These are phyloP conservation scores for Enteromius trimaculatus DNA, from an alignment of 2,797 vertebrate genomes.

Conservation along the genomic window DNA sequence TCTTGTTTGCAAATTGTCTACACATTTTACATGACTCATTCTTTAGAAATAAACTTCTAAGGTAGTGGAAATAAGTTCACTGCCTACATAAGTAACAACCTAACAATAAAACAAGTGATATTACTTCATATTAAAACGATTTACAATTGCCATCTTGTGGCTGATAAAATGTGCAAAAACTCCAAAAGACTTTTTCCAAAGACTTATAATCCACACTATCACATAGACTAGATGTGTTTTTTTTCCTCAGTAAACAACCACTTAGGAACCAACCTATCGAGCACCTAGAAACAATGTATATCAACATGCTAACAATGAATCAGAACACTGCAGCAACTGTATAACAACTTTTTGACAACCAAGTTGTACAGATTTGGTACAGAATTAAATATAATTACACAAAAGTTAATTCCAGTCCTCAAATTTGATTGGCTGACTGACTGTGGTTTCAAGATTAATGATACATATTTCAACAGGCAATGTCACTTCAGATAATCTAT, in stretches of 20 bases:
- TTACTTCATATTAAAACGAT: neutral
- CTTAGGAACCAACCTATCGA: neutral
- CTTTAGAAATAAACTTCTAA: slow-evolving; percentile 15
- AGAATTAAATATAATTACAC: neutral
- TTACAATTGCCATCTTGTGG: neutral
- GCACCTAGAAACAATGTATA: neutral
- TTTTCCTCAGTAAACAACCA: neutral
- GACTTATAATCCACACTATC: neutral
- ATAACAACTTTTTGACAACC: neutral
- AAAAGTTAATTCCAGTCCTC: neutral
- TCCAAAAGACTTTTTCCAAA: neutral
- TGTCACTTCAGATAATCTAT: neutral
- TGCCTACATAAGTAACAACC: neutral
- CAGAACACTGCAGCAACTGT: neutral
- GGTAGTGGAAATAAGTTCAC: slow-evolving; percentile 3
- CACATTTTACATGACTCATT: neutral
- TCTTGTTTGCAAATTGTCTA: slow-evolving; percentile 7
- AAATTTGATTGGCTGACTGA: neutral
- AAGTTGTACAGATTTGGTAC: neutral
- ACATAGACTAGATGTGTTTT: neutral
- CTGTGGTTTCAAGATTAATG: neutral
- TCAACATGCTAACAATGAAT: neutral
- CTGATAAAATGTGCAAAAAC: neutral
- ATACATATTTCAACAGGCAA: neutral
- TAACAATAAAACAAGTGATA: neutral